These are phyloP conservation scores for Frankliniella fusca DNA, from an alignment of 2,888 invertebrate species.

Conservation along the genomic window DNA sequence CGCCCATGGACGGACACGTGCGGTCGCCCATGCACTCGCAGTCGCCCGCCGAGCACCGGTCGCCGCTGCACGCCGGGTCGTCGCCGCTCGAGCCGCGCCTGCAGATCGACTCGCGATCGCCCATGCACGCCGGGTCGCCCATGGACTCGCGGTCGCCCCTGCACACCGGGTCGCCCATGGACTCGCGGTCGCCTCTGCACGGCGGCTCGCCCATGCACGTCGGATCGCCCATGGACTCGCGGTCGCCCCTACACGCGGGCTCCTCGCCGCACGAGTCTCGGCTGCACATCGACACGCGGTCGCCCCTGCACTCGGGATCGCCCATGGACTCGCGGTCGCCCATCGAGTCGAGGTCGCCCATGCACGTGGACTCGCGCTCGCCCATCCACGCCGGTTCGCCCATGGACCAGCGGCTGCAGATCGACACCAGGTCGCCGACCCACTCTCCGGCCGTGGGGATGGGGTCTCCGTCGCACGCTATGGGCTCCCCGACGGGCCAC, in stretches of 20 bases:
- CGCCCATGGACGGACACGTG: slow-evolving; percentile 11
- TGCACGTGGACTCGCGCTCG: not conserved
- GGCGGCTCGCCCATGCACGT: slow-evolving; percentile 31
- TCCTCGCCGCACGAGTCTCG: slow-evolving; percentile 41
- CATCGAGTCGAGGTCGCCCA: not conserved
- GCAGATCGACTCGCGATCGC: not conserved
- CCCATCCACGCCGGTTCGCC: not conserved
- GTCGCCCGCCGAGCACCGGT: slow-evolving; percentile 41
- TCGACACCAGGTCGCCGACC: slow-evolving; percentile 21
- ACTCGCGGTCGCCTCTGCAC: not conserved
- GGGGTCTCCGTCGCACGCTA: slow-evolving; percentile 27
- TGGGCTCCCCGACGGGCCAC: not conserved
- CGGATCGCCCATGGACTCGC: not conserved
- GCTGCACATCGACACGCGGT: slow-evolving; percentile 34
- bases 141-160: not conserved
- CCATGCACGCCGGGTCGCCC: slow-evolving; percentile 26
- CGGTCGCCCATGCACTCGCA: slow-evolving; percentile 22
- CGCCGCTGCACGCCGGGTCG: slow-evolving; percentile 44
- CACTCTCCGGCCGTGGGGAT: slow-evolving; percentile 38
- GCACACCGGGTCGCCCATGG: not conserved
- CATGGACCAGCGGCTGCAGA: slow-evolving; percentile 38
- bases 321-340: slow-evolving; percentile 29
- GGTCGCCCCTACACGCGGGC: not conserved
- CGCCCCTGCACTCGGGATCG: slow-evolving; percentile 42
- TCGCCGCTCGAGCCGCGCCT: not conserved